phyloP scores from a whole-genome alignment of 1,140 invertebrate genomes.

The Sarcophaga peregrina region DNA sequence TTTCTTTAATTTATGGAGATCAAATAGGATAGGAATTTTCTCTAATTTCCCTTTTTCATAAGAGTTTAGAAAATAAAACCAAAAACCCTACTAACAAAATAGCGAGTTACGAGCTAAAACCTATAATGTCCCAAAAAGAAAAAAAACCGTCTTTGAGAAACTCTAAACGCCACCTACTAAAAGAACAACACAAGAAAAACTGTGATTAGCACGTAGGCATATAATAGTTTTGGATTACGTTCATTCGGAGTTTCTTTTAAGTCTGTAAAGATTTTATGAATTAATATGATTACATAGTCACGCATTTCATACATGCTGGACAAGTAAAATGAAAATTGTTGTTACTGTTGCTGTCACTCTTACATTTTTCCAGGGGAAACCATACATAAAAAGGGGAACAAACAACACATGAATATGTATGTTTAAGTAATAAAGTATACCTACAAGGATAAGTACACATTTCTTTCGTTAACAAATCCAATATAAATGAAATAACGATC shows the following conservation, averaged over 20 bases:
- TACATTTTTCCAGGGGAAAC: too few species aligned
- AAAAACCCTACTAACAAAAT: too few species aligned
- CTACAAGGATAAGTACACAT: neutral
- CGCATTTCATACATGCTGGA: neutral
- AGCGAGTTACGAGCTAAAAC: too few species aligned
- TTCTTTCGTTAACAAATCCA: neutral
- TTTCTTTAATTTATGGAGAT: too few species aligned
- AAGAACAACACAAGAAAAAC: neutral
- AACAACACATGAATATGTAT: conserved; percentile 15
- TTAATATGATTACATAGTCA: conserved; percentile 38
- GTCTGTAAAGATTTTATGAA: conserved; percentile 34
- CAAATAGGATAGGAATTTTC: too few species aligned
- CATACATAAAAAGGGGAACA: neutral
- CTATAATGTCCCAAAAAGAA: too few species aligned
- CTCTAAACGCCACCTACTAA: neutral
- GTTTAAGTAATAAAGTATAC: neutral
- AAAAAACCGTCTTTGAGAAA: too few species aligned
- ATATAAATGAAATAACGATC: conserved; percentile 15
- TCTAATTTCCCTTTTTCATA: too few species aligned
- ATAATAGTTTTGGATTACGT: conserved; percentile 35
- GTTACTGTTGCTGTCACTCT: neutral
- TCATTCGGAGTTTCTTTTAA: conserved; percentile 1
- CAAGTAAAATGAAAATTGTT: neutral
- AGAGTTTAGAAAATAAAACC: too few species aligned
- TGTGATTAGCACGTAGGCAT: conserved; percentile 14